Evolutionary conservation across 23 tunicate species (phyloP).

Genomic region (Phallusia fumigata): DNA sequence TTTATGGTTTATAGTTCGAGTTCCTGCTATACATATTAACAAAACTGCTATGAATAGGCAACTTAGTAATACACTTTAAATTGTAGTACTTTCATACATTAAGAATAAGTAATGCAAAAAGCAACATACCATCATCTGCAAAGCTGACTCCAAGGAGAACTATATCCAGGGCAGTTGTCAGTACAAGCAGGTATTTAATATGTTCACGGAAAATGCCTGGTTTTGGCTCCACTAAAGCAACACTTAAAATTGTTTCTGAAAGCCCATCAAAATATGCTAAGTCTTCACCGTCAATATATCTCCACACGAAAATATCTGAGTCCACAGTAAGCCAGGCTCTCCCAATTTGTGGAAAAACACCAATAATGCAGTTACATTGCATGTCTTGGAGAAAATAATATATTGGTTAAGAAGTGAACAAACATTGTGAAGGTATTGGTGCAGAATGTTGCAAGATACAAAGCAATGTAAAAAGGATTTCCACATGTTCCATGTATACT

Average conservation of each 20-base stretch:
- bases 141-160: slow-evolving; percentile 96
- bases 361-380: slow-evolving; percentile 93
- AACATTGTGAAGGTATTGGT: too few relatives aligned
- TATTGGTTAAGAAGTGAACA: too few relatives aligned
- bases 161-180: slow-evolving; percentile 89
- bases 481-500: too few relatives aligned
- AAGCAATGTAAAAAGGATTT: too few relatives aligned
- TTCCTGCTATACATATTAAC: too few relatives aligned
- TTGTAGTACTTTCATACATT: too few relatives aligned
- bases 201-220: slow-evolving; percentile 92
- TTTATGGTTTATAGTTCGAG: too few relatives aligned
- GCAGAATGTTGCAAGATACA: too few relatives aligned
- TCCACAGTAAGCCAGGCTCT: slow-evolving; percentile 98
- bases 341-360: slow-evolving; percentile 87
- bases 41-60: too few relatives aligned
- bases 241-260: slow-evolving; percentile 92
- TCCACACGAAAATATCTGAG: slow-evolving; percentile 98
- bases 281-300: slow-evolving; percentile 90
- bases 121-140: slow-evolving; percentile 60
- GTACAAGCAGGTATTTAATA: slow-evolving; percentile 84
- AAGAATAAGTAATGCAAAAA: not conserved
- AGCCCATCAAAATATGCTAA: slow-evolving; percentile 95
- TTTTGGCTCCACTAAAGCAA: slow-evolving; percentile 90
- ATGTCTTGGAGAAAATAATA: slow-evolving; percentile 41
- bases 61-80: too few relatives aligned